Percentiles rank a stretch among this genome's conserved stretches.
These are phyloP conservation scores for Arbacia lixula DNA, from an alignment of 53 echinoderm and acorn worm species.

Conservation along the genomic window DNA sequence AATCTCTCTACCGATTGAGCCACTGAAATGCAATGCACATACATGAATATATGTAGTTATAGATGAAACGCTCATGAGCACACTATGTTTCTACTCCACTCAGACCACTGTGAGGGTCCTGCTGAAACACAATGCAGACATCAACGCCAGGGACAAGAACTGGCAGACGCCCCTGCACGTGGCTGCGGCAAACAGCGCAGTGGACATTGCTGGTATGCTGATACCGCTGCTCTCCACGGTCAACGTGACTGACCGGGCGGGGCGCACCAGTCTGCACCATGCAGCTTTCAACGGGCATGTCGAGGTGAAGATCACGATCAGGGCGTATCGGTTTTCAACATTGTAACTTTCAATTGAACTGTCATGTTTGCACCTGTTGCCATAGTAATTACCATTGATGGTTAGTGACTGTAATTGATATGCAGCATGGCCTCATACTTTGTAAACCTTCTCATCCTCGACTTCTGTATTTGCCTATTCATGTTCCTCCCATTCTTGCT, in stretches of 20 bases:
- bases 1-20: too few species aligned
- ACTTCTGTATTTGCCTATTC: too few species aligned
- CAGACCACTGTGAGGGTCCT: conserved; percentile 91
- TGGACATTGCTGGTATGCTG: conserved; percentile 90
- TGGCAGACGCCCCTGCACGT: conserved; percentile 99
- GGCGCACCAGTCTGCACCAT: conserved; percentile 95
- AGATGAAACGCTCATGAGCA: too few species aligned
- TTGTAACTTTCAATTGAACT: neutral
- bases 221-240: conserved; percentile 88
- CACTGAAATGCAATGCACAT: too few species aligned
- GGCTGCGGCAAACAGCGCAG: conserved; percentile 90
- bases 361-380: too few species aligned
- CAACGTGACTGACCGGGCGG: conserved; percentile 90
- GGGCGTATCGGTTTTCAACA: too few species aligned
- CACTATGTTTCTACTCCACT: too few species aligned
- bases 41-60: too few species aligned
- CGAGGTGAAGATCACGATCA: conserved; percentile 80
- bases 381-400: too few species aligned
- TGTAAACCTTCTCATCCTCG: neutral
- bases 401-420: neutral
- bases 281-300: conserved; percentile 98
- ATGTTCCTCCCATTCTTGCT: too few species aligned
- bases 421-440: neutral
- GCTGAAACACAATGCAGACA: conserved; percentile 93
- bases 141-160: conserved; percentile 97